Conservation (phyloP, 2,113 vertebrate genomes). For the Oncorhynchus mykiss region DNA sequence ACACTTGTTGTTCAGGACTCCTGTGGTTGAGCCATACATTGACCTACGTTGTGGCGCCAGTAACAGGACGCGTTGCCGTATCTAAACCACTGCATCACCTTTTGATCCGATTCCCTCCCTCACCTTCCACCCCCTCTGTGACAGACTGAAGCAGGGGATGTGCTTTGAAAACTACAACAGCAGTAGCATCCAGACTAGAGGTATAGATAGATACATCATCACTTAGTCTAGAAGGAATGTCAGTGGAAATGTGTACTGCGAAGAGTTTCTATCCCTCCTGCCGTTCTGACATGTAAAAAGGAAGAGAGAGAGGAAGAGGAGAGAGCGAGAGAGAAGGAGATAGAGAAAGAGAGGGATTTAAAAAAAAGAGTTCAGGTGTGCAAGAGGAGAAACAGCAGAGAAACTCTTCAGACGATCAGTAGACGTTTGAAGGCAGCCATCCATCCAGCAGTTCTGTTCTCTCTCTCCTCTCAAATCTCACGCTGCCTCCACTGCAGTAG, state of each 20-base stretch:
- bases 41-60: slow-evolving; percentile 33
- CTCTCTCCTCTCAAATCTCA: slow-evolving; percentile 21
- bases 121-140: slow-evolving; percentile 33
- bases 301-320: slow-evolving; percentile 11
- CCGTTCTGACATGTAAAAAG: slow-evolving; percentile 14
- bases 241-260: slow-evolving; percentile 46
- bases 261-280: slow-evolving; percentile 19
- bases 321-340: background rate
- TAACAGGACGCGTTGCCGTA: slow-evolving; percentile 37
- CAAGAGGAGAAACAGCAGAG: slow-evolving; percentile 19
- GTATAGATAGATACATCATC: slow-evolving; percentile 52
- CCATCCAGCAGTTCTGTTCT: slow-evolving; percentile 33
- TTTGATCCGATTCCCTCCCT: slow-evolving; percentile 50
- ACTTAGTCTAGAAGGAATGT: slow-evolving; percentile 74
- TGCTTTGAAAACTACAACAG: slow-evolving; percentile 44
- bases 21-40: background rate
- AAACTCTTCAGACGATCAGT: background rate
- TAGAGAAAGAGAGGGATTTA: background rate
- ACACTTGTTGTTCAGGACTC: no score
- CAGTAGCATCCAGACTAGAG: slow-evolving; percentile 56
- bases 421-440: background rate
- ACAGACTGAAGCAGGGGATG: slow-evolving; percentile 26
- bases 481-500: background rate
- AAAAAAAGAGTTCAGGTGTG: slow-evolving; percentile 39
- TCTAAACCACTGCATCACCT: slow-evolving; percentile 34